phyloP scores from a whole-genome alignment of 1,140 invertebrate species.

The Diabrotica virgifera region DNA sequence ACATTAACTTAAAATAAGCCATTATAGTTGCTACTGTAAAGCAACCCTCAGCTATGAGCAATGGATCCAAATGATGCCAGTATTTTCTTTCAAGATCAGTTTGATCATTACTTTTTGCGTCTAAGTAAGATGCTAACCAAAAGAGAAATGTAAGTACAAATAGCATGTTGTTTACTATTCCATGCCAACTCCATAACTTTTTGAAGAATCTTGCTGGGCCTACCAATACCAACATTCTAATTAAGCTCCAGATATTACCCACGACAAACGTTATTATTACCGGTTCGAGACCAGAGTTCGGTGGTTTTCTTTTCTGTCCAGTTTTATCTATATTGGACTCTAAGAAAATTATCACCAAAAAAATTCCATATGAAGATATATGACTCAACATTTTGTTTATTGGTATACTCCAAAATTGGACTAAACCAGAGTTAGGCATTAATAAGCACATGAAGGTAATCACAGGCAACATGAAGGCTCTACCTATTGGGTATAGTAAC shows the following conservation, averaged over 20 bases:
- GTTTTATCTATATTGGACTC: constrained; percentile 57
- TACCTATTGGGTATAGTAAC: constrained; percentile 41
- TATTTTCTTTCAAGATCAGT: constrained; percentile 58
- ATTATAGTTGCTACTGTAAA: constrained; percentile 73
- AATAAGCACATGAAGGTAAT: constrained; percentile 50
- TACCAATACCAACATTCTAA: constrained; percentile 53
- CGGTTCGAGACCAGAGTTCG: constrained; percentile 52
- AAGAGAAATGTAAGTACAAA: constrained; percentile 53
- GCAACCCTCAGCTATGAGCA: constrained; percentile 67
- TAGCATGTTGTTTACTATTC: constrained; percentile 49
- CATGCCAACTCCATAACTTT: constrained; percentile 54
- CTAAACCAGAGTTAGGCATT: constrained; percentile 47
- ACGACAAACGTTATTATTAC: constrained; percentile 50
- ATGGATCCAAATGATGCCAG: constrained; percentile 69
- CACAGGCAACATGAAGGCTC: constrained; percentile 50
- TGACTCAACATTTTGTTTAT: constrained; percentile 60
- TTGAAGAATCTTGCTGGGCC: constrained; percentile 53
- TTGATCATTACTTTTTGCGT: constrained; percentile 48
- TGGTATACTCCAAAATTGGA: constrained; percentile 51
- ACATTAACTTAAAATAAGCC: constrained; percentile 59
- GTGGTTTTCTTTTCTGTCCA: constrained; percentile 53
- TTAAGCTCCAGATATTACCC: constrained; percentile 49
- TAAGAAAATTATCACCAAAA: constrained; percentile 59
- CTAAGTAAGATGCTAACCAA: constrained; percentile 52
- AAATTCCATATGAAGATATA: constrained; percentile 60